phyloP scores from a whole-genome alignment of 2,113 vertebrate genomes.

The Tetraodon nigroviridis region DNA sequence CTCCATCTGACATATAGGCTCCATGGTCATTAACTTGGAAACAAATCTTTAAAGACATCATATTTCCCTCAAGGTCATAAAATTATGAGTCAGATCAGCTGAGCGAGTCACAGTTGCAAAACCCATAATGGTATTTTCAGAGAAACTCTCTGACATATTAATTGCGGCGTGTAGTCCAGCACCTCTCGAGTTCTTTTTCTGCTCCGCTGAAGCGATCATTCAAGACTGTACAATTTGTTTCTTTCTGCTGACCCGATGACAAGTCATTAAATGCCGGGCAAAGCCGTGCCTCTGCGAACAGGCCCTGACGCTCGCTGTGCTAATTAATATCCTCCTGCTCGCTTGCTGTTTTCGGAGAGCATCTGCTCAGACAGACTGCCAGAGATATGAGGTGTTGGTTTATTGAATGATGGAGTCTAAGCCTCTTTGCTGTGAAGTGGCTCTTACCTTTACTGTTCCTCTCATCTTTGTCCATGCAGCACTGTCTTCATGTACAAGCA shows the following conservation, averaged over 20 bases:
- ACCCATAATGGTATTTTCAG: slow-evolving; percentile 25
- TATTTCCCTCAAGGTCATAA: slow-evolving; percentile 28
- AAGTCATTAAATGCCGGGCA: slow-evolving; percentile 23
- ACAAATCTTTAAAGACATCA: slow-evolving; percentile 13
- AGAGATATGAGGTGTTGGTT: slow-evolving; percentile 40
- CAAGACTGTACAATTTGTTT: slow-evolving; percentile 5
- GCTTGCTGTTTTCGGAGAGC: slow-evolving; percentile 41
- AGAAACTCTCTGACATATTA: slow-evolving; percentile 27
- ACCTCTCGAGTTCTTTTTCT: slow-evolving; percentile 8
- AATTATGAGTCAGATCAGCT: slow-evolving; percentile 31
- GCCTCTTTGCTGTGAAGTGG: slow-evolving; percentile 10
- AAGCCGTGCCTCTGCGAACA: slow-evolving; percentile 6
- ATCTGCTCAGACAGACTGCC: slow-evolving; percentile 31
- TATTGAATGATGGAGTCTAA: slow-evolving; percentile 26
- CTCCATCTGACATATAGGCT: slow-evolving; percentile 1
- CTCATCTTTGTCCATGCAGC: background rate
- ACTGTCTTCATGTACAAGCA: slow-evolving; percentile 21
- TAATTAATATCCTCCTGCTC: slow-evolving; percentile 56
- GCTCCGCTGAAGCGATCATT: slow-evolving; percentile 11
- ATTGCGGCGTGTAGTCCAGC: slow-evolving; percentile 12
- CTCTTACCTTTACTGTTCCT: background rate
- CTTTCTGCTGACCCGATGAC: slow-evolving; percentile 34
- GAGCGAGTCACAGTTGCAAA: slow-evolving; percentile 44
- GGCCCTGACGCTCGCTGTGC: slow-evolving; percentile 16
- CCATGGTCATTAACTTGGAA: slow-evolving; percentile 13